Evolutionary conservation across 2,888 invertebrate species (phyloP).

Genomic region (Netelia virgata): DNA sequence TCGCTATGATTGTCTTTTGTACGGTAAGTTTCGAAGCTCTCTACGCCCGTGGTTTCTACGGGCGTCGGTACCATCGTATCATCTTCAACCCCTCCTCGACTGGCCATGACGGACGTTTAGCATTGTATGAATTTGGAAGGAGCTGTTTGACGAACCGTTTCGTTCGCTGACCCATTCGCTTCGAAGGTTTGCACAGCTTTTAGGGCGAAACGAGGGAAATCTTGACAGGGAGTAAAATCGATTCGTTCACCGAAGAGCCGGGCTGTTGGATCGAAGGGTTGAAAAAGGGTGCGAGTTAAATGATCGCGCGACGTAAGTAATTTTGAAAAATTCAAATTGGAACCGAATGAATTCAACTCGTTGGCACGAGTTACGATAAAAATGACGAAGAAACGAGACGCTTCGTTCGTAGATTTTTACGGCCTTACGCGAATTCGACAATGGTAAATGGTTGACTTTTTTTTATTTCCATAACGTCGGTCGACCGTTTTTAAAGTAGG

Average conservation of each 20-base stretch:
- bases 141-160: slow-evolving; percentile 26
- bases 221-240: slow-evolving; percentile 15
- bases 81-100: slow-evolving; percentile 17
- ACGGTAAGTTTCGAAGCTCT: slow-evolving; percentile 62
- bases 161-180: slow-evolving; percentile 18
- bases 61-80: not conserved
- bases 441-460: no score
- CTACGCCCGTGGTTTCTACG: slow-evolving; percentile 26
- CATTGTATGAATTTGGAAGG: slow-evolving; percentile 14
- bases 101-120: slow-evolving; percentile 22
- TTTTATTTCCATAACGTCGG: no score
- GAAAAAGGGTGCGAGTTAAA: not conserved
- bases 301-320: no score
- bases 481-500: no score
- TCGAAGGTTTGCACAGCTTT: slow-evolving; percentile 55
- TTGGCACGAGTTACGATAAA: no score
- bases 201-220: slow-evolving; percentile 24
- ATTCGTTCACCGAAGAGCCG: slow-evolving; percentile 34
- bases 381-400: no score
- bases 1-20: slow-evolving; percentile 81
- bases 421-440: no score
- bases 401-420: no score
- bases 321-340: no score
- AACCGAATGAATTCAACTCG: no score
- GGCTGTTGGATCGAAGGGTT: not conserved